Base-by-base conservation (phyloP, 2,113 vertebrate species). In the Trinectes maculatus region DNA sequence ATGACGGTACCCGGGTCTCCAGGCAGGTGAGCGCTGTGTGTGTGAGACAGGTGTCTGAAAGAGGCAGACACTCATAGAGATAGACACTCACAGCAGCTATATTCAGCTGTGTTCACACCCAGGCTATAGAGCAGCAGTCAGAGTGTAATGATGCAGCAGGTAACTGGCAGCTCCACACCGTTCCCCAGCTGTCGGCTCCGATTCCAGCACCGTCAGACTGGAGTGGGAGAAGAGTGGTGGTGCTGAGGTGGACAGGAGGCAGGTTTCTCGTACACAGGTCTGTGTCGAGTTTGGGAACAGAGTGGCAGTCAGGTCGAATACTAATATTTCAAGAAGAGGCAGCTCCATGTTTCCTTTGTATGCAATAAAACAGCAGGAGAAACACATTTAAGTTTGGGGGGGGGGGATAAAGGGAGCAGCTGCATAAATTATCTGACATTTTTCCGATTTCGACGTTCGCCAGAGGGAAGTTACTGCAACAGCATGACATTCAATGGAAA, bases 361-460 rank as follows among this genome's bases (percentile, higher is more conserved):
- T 53, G 62, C 11, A 63, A 58, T 58, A 29, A 82, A 81, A 56
- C 79, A 77, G 74, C 71, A 72, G 67, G 80, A 74, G 71, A 71
- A 79, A 75, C 52, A 52, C 24, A n/a, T n/a, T n/a, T n/a, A n/a
- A n/a, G n/a, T n/a, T n/a, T 21, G 46, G 39, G 65, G 58, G 60
- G 61, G 59, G 53, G 51, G 57, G 54, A n/a, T n/a, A n/a, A n/a
- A n/a, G n/a, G n/a, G n/a, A n/a, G n/a, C 39, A 74, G 64, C 63
- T 71, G 85, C 70, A 89, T 85, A 83, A 64, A 83, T 87, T 80
- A 89, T 71, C 53, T 58, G 66, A 82, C 62, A 54, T 39, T 83
- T n/a, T 74, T 66, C 36, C 73, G 67, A 72, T 72, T 76, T 58
- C 47, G 22, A 8, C 8, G 22, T 84, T 16, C 2, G 15, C 40